phyloP scores from a whole-genome alignment of 23 tunicate genomes.

The Phallusia fumigata region DNA sequence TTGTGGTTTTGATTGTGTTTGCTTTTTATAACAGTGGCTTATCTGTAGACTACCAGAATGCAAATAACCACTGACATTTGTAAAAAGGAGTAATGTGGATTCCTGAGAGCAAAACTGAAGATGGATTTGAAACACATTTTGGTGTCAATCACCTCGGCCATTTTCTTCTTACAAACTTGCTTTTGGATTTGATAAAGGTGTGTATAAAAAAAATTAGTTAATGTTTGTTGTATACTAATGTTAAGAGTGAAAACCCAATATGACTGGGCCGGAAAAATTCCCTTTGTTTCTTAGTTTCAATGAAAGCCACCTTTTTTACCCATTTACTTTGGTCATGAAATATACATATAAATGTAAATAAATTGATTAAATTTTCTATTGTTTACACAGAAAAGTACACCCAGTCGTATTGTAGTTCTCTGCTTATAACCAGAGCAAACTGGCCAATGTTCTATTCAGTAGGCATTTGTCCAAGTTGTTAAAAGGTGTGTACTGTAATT shows the following conservation, averaged over 20 bases:
- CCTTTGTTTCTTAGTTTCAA: too few species aligned
- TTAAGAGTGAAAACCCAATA: too few species aligned
- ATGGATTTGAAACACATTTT: constrained; percentile 49
- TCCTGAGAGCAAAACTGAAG: constrained; percentile 36
- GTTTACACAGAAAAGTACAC: constrained; percentile 1
- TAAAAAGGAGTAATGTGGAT: constrained; percentile 30
- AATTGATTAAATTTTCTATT: neutral
- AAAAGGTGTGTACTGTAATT: neutral
- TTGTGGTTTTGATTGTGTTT: too few species aligned
- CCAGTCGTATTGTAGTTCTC: constrained; percentile 8
- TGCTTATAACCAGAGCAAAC: constrained; percentile 16
- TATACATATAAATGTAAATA: too few species aligned
- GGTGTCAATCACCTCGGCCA: constrained; percentile 53
- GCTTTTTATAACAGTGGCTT: too few species aligned
- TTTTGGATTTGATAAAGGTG: constrained; percentile 41
- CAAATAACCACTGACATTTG: too few species aligned
- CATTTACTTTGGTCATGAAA: too few species aligned
- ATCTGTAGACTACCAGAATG: too few species aligned
- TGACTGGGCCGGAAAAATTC: too few species aligned
- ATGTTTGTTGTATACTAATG: too few species aligned
- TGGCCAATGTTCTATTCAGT: constrained; percentile 8
- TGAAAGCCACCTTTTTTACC: too few species aligned
- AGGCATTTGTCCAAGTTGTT: constrained; percentile 8
- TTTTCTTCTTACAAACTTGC: constrained; percentile 44
- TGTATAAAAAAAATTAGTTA: neutral